Conservation (phyloP, 2,797 vertebrate species). For the Micromesistius poutassou region DNA sequence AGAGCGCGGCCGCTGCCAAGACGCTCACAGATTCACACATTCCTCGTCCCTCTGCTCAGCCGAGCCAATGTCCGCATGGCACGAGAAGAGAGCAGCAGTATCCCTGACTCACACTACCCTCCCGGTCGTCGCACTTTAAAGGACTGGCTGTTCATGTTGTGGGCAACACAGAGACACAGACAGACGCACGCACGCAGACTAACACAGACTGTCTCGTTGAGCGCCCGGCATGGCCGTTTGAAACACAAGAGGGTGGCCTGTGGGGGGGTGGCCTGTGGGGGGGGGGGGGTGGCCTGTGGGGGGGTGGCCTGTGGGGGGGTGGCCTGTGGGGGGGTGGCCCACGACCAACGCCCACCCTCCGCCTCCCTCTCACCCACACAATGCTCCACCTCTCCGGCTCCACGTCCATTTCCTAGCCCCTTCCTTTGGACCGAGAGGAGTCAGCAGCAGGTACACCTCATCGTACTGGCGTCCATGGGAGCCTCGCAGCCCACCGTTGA, state of each 20-base stretch:
- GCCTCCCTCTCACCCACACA: not conserved
- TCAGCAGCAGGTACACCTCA: conserved; percentile 6
- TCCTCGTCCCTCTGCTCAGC: conserved; percentile 47
- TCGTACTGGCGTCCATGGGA: not conserved
- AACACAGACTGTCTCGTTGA: no score
- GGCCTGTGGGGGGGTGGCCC: no score
- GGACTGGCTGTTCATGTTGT: conserved; percentile 35
- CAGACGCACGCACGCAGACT: conserved; percentile 4
- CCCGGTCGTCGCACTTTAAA: conserved; percentile 16
- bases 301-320: no score
- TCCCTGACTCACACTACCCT: conserved; percentile 38
- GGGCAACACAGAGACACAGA: conserved; percentile 6
- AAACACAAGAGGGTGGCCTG: no score
- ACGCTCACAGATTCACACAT: conserved; percentile 49
- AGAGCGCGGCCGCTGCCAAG: conserved; percentile 37
- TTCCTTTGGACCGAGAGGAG: conserved; percentile 15
- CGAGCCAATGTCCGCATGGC: conserved; percentile 18
- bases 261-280: no score
- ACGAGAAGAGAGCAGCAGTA: conserved; percentile 26
- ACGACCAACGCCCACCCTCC: no score
- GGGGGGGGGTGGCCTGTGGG: no score
- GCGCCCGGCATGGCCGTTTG: no score
- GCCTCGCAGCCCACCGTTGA: not conserved
- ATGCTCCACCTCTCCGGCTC: not conserved
- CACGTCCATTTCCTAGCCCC: conserved; percentile 26